Evolutionary conservation across 2,113 vertebrate species (phyloP).

Genomic region (Condylura cristata): DNA sequence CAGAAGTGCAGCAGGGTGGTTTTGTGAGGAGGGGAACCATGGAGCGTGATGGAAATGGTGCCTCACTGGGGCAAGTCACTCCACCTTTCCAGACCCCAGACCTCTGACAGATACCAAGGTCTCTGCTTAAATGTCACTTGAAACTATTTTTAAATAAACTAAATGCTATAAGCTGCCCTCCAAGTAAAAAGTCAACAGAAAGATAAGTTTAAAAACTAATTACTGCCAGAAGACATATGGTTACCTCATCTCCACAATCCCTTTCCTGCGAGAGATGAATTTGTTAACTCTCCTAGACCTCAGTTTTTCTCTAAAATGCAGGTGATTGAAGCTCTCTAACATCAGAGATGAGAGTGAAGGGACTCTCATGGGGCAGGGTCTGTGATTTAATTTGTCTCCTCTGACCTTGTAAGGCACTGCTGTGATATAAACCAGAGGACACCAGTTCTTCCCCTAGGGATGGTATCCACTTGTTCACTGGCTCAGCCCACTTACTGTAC

Average conservation of each 20-base stretch:
- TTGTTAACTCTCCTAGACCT: background rate
- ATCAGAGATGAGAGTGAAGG: background rate
- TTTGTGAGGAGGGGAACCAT: background rate
- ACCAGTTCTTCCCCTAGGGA: rapidly evolving
- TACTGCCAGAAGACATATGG: background rate
- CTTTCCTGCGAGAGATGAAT: background rate
- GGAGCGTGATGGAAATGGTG: rapidly evolving
- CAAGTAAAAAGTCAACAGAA: background rate
- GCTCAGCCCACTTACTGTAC: background rate
- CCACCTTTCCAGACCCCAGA: too few species aligned
- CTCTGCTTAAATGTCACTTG: background rate
- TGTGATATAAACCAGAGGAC: background rate
- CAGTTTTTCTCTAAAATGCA: background rate
- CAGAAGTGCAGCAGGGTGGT: too few species aligned
- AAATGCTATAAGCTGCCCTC: background rate
- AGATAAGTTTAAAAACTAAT: background rate
- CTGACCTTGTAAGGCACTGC: background rate
- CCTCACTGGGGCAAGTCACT: rapidly evolving
- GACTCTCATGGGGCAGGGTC: rapidly evolving
- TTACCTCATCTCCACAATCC: background rate
- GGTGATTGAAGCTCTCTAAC: background rate
- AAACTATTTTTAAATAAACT: background rate
- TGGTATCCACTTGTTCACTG: rapidly evolving
- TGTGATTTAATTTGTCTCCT: background rate
- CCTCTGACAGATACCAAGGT: background rate